phyloP scores from a whole-genome alignment of 2,113 vertebrate genomes.

The Notothenia coriiceps region DNA sequence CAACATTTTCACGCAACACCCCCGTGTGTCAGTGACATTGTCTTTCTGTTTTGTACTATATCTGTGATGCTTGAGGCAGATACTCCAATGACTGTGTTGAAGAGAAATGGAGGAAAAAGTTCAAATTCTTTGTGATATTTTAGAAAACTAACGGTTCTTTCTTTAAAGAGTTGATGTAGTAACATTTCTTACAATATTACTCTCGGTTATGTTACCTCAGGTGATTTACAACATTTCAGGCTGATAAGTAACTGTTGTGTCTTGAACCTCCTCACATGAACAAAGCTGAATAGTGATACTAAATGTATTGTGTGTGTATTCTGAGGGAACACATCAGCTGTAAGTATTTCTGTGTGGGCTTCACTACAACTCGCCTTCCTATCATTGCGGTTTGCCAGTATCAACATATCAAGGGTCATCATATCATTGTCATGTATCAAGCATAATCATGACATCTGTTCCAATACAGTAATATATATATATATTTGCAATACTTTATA shows the following conservation, averaged over 20 bases:
- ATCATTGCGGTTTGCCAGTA: slow-evolving; percentile 22
- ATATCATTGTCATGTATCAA: neutral
- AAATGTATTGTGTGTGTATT: neutral
- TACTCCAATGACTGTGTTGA: neutral
- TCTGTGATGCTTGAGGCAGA: neutral
- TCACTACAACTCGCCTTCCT: neutral
- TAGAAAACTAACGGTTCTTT: neutral
- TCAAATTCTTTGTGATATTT: slow-evolving; percentile 7
- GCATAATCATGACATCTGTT: neutral
- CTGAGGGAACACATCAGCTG: neutral
- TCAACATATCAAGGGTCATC: neutral
- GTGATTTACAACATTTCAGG: neutral
- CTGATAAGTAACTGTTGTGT: neutral
- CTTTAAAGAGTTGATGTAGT: neutral
- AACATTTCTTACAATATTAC: neutral
- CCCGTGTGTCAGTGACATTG: neutral
- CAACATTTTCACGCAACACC: slow-evolving; percentile 17
- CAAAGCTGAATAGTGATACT: neutral
- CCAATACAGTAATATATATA: neutral
- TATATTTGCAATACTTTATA: neutral
- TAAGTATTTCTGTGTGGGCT: neutral
- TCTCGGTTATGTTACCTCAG: neutral
- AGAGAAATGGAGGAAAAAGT: neutral
- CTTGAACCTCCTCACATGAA: neutral
- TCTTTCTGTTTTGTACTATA: neutral